These are phyloP conservation scores for Zygaena filipendulae DNA, from an alignment of 2,888 invertebrate genomes.

Conservation along the genomic window DNA sequence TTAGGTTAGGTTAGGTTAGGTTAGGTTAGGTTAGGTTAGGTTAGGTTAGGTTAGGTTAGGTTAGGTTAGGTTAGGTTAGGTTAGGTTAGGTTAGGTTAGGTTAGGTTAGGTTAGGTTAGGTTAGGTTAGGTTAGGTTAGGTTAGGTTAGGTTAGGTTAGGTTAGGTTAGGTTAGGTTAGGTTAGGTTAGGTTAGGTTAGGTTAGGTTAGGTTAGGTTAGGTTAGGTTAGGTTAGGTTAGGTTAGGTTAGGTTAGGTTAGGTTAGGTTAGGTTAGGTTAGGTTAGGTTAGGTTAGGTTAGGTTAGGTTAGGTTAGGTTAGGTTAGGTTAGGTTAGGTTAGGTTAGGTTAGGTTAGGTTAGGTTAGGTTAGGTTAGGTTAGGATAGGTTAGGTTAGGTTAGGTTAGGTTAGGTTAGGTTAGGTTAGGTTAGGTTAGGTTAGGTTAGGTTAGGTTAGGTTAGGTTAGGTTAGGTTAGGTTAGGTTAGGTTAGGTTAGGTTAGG, in stretches of 20 bases:
- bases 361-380: conserved; percentile 17
- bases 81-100: too few relatives aligned
- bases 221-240: conserved; percentile 9
- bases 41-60: too few relatives aligned
- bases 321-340: conserved; percentile 11
- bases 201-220: conserved; percentile 10
- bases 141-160: conserved; percentile 8
- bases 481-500: conserved; percentile 11
- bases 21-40: too few relatives aligned
- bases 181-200: conserved; percentile 10
- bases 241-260: conserved; percentile 9
- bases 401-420: conserved; percentile 17
- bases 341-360: conserved; percentile 20
- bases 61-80: too few relatives aligned
- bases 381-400: conserved; percentile 15
- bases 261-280: conserved; percentile 10
- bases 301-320: conserved; percentile 10
- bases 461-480: conserved; percentile 14
- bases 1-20: too few relatives aligned
- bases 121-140: conserved; percentile 10
- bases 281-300: conserved; percentile 11
- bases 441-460: conserved; percentile 18
- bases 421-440: conserved; percentile 19
- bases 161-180: conserved; percentile 8
- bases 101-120: too few relatives aligned